Evolutionary conservation across 2,797 vertebrate species (phyloP), one percentile per base, ranked within the genome.

Genomic region (Aeoliscus strigatus): DNA sequence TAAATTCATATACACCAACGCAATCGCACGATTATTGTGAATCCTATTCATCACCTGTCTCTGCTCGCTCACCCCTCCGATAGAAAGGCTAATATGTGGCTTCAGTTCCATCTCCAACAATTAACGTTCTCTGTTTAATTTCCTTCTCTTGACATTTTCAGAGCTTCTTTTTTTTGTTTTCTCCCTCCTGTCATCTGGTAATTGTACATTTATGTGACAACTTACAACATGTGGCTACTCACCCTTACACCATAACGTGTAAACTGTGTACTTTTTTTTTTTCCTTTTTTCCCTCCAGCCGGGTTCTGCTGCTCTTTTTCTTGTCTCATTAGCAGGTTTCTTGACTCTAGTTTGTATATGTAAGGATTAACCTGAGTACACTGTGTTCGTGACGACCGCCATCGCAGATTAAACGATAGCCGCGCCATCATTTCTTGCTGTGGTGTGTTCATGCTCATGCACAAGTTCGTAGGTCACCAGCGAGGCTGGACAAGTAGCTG

Each of bases 1-100:
- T 58, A 39, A 42, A 29, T 43, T 58, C 21, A 40, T 52, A 60
- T 55, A 35, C 65, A 39, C 54, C 70, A 68, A 77, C 27, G 42
- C 69, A 78, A 79, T 75, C 75, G 39, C 72, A 73, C 66, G 68
- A 64, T 73, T 45, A 60, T 48, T 48, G 39, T 44, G 42, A 39
- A 61, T 69, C 16, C 10, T 39, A 39, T 57, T 66, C 51, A 49
- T 16, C 5, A 30, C 26, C 41, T 45, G 25, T 44, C 53, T 55
- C 31, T 48, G 70, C 27, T 54, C 33, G 28, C 24, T 70, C 65
- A 58, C 51, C 56, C 52, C 33, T 52, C 33, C 36, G 21, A 47
- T 37, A 14, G 39, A 67, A 58, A 75, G 60, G 67, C 63, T 66
- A 74, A 74, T 64, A 26, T 70, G 34, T 40, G 48, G 43, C 51